phyloP scores from a whole-genome alignment of 2,888 invertebrate genomes.

The Alitta virens region DNA sequence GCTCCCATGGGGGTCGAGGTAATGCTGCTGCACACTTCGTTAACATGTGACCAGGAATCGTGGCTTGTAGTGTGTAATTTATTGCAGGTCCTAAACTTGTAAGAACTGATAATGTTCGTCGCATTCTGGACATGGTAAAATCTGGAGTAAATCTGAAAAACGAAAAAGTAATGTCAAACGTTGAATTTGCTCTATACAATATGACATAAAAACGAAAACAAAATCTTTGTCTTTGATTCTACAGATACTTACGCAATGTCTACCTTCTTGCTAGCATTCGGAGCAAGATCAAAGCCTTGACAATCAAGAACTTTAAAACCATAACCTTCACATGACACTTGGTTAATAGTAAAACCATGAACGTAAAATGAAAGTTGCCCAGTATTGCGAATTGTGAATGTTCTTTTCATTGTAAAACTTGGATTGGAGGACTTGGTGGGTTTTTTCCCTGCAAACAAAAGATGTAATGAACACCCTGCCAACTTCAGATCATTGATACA shows the following conservation, averaged over 20 bases:
- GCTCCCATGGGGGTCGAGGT: conserved; percentile 76
- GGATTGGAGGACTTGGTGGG: conserved; percentile 59
- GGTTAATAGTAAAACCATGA: conserved; percentile 68
- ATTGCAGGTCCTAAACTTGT: conserved; percentile 58
- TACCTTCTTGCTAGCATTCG: conserved; percentile 61
- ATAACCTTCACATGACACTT: conserved; percentile 71
- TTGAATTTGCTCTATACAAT: too few species aligned
- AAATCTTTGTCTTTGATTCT: too few species aligned
- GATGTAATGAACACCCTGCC: too few species aligned
- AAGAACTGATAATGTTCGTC: conserved; percentile 58
- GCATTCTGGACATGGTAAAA: conserved; percentile 75
- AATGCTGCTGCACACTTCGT: conserved; percentile 69
- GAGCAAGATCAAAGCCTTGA: conserved; percentile 27
- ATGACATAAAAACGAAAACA: too few species aligned
- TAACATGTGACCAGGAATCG: conserved; percentile 67
- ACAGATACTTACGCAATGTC: conserved; percentile 68
- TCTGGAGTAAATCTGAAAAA: conserved; percentile 74
- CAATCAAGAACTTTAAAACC: conserved; percentile 54
- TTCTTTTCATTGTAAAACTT: conserved; percentile 73
- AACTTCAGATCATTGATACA: too few species aligned
- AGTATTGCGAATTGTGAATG: conserved; percentile 84
- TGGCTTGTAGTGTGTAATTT: conserved; percentile 71
- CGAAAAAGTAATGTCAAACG: too few species aligned
- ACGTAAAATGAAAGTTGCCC: conserved; percentile 83
- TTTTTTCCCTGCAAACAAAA: conserved; percentile 40